Conservation (phyloP, 2,113 vertebrate genomes). For the Mormyrus lacerda region DNA sequence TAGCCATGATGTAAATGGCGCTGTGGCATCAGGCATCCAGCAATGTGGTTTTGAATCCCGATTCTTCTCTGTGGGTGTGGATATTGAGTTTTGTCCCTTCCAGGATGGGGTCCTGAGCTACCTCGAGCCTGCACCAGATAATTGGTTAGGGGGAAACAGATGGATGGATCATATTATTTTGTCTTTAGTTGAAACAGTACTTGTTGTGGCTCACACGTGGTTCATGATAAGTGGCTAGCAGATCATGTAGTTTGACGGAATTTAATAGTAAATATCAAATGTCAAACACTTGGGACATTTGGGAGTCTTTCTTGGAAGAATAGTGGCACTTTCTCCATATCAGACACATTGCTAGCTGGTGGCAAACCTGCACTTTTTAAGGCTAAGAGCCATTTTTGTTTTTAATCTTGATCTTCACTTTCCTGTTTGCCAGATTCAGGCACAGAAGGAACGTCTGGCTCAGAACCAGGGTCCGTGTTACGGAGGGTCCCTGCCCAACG, state of each 20-base stretch:
- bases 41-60: neutral
- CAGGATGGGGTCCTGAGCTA: neutral
- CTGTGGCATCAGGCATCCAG: neutral
- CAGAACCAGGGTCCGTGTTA: conserved; percentile 67
- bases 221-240: neutral
- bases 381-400: neutral
- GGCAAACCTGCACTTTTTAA: neutral
- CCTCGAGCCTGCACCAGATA: neutral
- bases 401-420: neutral
- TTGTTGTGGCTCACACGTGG: neutral
- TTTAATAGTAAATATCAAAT: neutral
- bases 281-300: neutral
- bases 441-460: conserved; percentile 67
- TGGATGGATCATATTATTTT: neutral
- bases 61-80: neutral
- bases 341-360: neutral
- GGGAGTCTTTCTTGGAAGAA: neutral
- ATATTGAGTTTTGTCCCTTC: neutral
- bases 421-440: conserved; percentile 61
- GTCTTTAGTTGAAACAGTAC: neutral
- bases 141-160: neutral
- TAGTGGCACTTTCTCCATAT: neutral
- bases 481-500: conserved; percentile 75
- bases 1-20: neutral
- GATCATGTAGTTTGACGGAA: neutral